Evolutionary conservation across 2,797 vertebrate species (phyloP).

Genomic region (Poeciliopsis presidionis): DNA sequence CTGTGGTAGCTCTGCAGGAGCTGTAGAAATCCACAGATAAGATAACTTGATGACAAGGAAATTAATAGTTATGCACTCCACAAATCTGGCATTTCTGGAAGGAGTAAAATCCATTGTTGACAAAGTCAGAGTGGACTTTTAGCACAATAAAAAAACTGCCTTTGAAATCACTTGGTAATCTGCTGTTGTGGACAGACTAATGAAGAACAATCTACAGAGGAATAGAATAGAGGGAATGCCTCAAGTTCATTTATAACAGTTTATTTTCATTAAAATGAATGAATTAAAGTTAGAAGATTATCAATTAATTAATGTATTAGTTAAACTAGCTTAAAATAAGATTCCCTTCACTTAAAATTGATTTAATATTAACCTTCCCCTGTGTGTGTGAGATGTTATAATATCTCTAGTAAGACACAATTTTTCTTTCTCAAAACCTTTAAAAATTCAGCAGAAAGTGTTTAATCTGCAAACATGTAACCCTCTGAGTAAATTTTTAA

Average conservation of each 20-base stretch:
- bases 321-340: background rate
- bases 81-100: background rate
- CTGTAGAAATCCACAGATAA: background rate
- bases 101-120: background rate
- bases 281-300: background rate
- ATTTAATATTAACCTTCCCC: background rate
- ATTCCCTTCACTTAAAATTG: background rate
- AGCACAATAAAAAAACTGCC: background rate
- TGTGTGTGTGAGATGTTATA: background rate
- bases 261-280: background rate
- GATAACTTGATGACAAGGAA: background rate
- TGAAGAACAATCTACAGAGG: background rate
- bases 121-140: background rate
- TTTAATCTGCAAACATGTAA: background rate
- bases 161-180: too few relatives aligned
- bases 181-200: background rate
- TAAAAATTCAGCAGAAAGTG: background rate
- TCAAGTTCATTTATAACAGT: background rate
- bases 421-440: slow-evolving; percentile 21
- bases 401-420: background rate
- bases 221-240: background rate
- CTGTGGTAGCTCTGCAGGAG: background rate
- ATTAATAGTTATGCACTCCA: background rate
- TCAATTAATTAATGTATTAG: background rate
- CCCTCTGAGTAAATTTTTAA: background rate